phyloP scores from a whole-genome alignment of 1,140 invertebrate species.

The Pseudomyrmex dendroicus region DNA sequence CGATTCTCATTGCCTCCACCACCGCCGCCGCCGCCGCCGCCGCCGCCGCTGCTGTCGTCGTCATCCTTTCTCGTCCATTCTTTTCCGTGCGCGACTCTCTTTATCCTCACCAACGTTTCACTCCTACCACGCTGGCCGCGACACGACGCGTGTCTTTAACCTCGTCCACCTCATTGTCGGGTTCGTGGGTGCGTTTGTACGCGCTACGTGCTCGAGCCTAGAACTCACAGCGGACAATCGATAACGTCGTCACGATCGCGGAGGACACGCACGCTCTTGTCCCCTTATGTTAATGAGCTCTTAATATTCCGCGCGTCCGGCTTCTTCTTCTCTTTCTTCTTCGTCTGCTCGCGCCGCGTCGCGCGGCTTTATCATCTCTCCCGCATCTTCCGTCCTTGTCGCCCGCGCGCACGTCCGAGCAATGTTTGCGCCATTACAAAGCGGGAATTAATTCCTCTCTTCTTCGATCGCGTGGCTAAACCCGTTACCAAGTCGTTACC shows the following conservation, averaged over 20 bases:
- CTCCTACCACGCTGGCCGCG: conserved; percentile 7
- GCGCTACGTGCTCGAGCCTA: conserved; percentile 66
- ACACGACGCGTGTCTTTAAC: conserved; percentile 72
- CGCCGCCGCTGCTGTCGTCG: conserved; percentile 12
- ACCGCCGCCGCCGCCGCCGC: neutral
- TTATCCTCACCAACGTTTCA: conserved; percentile 49
- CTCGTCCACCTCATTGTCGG: conserved; percentile 76
- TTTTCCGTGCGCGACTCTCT: conserved; percentile 65
- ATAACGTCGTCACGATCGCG: conserved; percentile 83
- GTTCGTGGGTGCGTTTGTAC: conserved; percentile 68
- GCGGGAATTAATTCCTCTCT: conserved; percentile 62
- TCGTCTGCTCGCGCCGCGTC: neutral
- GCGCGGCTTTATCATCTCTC: conserved; percentile 35
- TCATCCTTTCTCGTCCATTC: conserved; percentile 66
- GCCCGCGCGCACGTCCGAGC: conserved; percentile 25
- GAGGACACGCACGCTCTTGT: conserved; percentile 80
- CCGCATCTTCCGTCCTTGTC: conserved; percentile 36
- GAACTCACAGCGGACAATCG: conserved; percentile 76
- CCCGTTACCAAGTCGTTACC: conserved; percentile 40
- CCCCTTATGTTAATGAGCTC: conserved; percentile 81
- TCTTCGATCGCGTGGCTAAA: conserved; percentile 52
- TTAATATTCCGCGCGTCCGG: conserved; percentile 81
- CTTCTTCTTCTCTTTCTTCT: conserved; percentile 66
- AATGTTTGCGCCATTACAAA: conserved; percentile 54
- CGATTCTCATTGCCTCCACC: neutral